Evolutionary conservation across 2,797 vertebrate genomes (phyloP).

Genomic region (Tenualosa ilisha): DNA sequence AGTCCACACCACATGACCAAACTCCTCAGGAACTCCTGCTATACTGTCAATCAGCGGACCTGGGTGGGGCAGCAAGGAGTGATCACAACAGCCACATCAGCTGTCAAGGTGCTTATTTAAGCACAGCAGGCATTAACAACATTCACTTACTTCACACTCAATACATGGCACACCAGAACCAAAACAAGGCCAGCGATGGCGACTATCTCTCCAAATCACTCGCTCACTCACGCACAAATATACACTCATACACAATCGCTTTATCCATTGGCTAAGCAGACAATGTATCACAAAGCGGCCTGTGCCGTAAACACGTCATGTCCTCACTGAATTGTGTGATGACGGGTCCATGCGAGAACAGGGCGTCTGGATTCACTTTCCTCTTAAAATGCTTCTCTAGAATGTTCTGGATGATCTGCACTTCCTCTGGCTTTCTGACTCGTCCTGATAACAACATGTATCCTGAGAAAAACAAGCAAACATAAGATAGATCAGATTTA

Average conservation of each 20-base stretch:
- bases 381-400: conserved; percentile 95
- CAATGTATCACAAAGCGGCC: background rate
- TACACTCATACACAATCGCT: background rate
- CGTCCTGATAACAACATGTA: conserved; percentile 95
- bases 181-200: background rate
- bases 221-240: no score
- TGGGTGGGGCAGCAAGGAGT: conserved; percentile 44
- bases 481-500: background rate
- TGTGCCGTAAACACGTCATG: background rate
- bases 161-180: background rate
- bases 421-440: conserved; percentile 92
- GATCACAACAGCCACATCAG: background rate
- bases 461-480: conserved; percentile 66
- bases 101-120: background rate
- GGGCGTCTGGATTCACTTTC: conserved; percentile 77
- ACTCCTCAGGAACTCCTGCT: conserved; percentile 80
- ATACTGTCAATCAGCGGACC: conserved; percentile 72
- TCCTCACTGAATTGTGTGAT: conserved; percentile 86
- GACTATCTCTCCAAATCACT: no score
- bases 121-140: background rate
- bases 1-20: conserved; percentile 93
- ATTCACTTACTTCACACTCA: conserved; percentile 32
- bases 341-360: conserved; percentile 86
- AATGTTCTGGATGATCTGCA: conserved; percentile 80
- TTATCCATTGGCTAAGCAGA: background rate